Evolutionary conservation across 2,113 vertebrate genomes (phyloP).

Genomic region (Cranoglanis bouderius): DNA sequence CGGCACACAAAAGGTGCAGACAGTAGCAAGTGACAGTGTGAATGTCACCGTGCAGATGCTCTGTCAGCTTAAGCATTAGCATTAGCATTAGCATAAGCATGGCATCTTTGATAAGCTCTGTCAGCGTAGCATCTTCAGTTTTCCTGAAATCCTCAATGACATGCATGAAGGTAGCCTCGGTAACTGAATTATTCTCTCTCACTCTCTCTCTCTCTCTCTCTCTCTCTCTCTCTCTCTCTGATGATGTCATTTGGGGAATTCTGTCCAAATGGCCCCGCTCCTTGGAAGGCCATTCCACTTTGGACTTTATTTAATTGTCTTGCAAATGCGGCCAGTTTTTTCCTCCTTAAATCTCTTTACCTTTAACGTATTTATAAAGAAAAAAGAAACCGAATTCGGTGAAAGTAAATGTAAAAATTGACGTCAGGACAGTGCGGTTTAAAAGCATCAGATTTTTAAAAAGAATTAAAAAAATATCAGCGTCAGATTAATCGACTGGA

Average conservation of each 20-base stretch:
- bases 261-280: conserved; percentile 35
- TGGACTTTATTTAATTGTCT: conserved; percentile 52
- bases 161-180: conserved; percentile 7
- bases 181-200: neutral
- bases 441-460: conserved; percentile 17
- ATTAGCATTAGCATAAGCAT: neutral
- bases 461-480: conserved; percentile 8
- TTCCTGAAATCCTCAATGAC: conserved; percentile 56
- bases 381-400: neutral
- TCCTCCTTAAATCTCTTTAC: conserved; percentile 42
- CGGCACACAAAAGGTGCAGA: conserved; percentile 62
- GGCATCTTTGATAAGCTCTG: too few species aligned
- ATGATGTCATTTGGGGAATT: conserved; percentile 51
- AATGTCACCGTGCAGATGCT: neutral
- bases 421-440: conserved; percentile 5
- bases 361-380: conserved; percentile 37
- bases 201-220: conserved; percentile 29
- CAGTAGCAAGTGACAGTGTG: conserved; percentile 44
- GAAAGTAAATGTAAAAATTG: neutral
- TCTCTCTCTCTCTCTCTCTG: conserved; percentile 37
- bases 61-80: conserved; percentile 7
- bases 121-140: conserved; percentile 44
- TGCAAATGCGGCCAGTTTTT: conserved; percentile 41
- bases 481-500: neutral
- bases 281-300: conserved; percentile 39